Evolutionary conservation across 2,113 vertebrate species (phyloP).

Genomic region (Sander lucioperca): DNA sequence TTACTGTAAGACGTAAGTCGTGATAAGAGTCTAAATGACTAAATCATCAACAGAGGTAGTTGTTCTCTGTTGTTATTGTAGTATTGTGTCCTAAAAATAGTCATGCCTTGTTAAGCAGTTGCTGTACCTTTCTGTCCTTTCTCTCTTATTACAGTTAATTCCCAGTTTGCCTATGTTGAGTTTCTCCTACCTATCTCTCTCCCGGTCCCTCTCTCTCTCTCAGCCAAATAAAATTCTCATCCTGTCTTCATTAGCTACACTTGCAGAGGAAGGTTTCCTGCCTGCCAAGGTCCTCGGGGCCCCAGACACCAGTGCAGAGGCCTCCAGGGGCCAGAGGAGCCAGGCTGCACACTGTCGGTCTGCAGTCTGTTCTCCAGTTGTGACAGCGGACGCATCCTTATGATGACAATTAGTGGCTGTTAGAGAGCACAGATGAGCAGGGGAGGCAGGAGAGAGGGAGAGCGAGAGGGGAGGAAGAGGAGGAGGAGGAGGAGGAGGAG

Average conservation of each 20-base stretch:
- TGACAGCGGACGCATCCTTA: slow-evolving; percentile 85
- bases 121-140: slow-evolving; percentile 38
- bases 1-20: neutral
- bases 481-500: neutral
- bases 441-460: slow-evolving; percentile 34
- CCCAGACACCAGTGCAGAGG: slow-evolving; percentile 58
- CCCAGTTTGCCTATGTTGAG: slow-evolving; percentile 69
- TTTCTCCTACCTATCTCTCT: neutral
- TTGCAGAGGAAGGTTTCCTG: slow-evolving; percentile 74
- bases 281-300: slow-evolving; percentile 65
- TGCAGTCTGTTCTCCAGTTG: slow-evolving; percentile 86
- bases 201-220: neutral
- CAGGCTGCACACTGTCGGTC: slow-evolving; percentile 83
- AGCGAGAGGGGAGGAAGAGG: neutral
- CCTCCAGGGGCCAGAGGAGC: slow-evolving; percentile 77
- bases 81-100: slow-evolving; percentile 8
- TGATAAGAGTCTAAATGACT: neutral
- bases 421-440: slow-evolving; percentile 82
- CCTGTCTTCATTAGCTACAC: slow-evolving; percentile 83
- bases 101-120: slow-evolving; percentile 49
- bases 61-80: slow-evolving; percentile 1
- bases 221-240: slow-evolving; percentile 68
- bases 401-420: slow-evolving; percentile 87
- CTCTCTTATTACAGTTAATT: slow-evolving; percentile 58
- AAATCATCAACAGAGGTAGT: neutral